phyloP scores from a whole-genome alignment of 1,140 invertebrate genomes.

The Heliconius nattereri region DNA sequence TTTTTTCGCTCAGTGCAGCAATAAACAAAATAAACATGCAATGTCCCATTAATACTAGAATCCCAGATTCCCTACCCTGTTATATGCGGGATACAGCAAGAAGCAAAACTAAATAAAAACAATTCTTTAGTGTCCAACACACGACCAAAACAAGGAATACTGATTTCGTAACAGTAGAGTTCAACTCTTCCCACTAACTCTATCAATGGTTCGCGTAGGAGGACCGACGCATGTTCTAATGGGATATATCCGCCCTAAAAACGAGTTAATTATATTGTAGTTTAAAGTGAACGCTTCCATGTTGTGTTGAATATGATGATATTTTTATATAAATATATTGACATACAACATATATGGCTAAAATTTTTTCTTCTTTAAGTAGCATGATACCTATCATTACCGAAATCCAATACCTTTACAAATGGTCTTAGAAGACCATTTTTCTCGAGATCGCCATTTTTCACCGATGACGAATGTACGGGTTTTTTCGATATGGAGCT shows the following conservation, averaged over 20 bases:
- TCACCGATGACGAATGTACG: no score
- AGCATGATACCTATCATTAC: no score
- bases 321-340: background rate
- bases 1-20: no score
- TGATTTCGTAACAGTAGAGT: conserved; percentile 26
- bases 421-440: no score
- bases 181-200: conserved; percentile 34
- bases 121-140: background rate
- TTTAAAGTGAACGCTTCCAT: conserved; percentile 13
- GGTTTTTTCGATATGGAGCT: no score
- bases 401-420: no score
- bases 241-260: conserved; percentile 39
- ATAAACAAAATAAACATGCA: no score
- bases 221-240: conserved; percentile 33
- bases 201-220: conserved; percentile 33
- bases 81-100: no score
- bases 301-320: conserved; percentile 11
- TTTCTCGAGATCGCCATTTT: no score
- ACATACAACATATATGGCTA: background rate
- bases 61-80: no score
- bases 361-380: background rate
- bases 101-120: background rate
- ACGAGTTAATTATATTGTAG: conserved; percentile 38
- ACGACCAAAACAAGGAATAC: background rate
- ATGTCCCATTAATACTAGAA: no score